These are phyloP conservation scores for Eclectus roratus DNA, from an alignment of 2,113 vertebrate species.

Conservation along the genomic window DNA sequence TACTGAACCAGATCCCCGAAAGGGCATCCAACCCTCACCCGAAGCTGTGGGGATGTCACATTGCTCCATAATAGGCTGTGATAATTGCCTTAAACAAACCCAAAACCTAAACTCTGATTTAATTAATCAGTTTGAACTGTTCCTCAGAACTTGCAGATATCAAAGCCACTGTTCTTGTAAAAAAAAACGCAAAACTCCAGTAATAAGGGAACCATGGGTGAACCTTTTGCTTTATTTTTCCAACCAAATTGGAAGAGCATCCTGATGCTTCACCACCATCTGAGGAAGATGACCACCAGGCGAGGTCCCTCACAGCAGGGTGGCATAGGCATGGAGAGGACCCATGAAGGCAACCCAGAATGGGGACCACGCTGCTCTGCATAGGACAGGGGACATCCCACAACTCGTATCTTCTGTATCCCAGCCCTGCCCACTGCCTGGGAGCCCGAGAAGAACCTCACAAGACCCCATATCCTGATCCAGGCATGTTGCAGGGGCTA, in stretches of 20 bases:
- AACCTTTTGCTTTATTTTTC: background rate
- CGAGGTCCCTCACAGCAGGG: background rate
- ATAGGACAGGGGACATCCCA: background rate
- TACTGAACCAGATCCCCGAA: background rate
- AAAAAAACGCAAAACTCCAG: background rate
- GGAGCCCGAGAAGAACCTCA: background rate
- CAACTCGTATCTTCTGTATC: background rate
- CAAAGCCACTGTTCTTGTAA: background rate
- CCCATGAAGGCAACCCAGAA: background rate
- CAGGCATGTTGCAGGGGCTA: rapidly evolving
- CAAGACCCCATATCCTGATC: background rate
- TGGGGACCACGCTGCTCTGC: rapidly evolving
- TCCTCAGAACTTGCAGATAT: background rate
- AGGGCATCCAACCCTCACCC: conserved; percentile 35
- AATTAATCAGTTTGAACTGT: background rate
- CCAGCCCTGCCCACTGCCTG: background rate
- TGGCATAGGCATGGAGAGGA: background rate
- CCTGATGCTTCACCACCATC: background rate
- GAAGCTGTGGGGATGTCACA: conserved; percentile 8
- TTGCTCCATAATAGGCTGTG: conserved; percentile 8
- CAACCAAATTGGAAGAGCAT: background rate
- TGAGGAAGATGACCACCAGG: background rate
- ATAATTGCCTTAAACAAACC: background rate
- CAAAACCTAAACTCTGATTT: background rate
- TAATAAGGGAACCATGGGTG: background rate